phyloP scores from a whole-genome alignment of 2,888 invertebrate species.

The Acrobasis suavella region DNA sequence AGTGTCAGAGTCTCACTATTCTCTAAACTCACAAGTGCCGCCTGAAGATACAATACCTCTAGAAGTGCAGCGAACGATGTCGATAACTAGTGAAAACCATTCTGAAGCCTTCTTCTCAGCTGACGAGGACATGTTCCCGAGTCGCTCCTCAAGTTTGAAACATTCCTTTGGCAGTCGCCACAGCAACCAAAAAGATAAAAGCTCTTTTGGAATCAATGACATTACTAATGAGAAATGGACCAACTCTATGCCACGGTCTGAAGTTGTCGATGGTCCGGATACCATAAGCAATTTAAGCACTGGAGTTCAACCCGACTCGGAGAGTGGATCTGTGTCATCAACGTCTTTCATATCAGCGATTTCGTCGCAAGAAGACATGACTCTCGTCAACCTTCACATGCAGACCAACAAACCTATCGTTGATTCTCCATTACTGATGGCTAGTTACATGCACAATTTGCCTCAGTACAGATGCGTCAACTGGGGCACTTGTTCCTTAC shows the following conservation, averaged over 20 bases:
- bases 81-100: conserved; percentile 94
- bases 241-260: conserved; percentile 62
- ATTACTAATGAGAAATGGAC: conserved; percentile 70
- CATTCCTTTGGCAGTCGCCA: conserved; percentile 83
- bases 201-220: conserved; percentile 80
- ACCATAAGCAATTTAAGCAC: conserved; percentile 69
- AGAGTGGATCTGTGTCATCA: conserved; percentile 90
- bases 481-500: conserved; percentile 88
- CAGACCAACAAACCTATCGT: conserved; percentile 96
- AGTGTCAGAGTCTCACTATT: conserved; percentile 86
- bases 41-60: conserved; percentile 83
- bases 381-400: conserved; percentile 95
- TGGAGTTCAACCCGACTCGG: conserved; percentile 85
- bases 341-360: conserved; percentile 95
- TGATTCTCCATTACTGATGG: conserved; percentile 96
- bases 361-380: conserved; percentile 96
- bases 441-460: conserved; percentile 95
- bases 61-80: conserved; percentile 91
- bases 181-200: conserved; percentile 75
- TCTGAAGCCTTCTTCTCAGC: conserved; percentile 97
- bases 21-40: conserved; percentile 81
- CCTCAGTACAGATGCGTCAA: conserved; percentile 91
- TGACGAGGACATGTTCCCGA: conserved; percentile 91
- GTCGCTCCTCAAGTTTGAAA: conserved; percentile 86
- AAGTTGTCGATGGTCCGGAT: conserved; percentile 61